A percentile compares a stretch with the other conserved stretches of the same genome.
Evolutionary conservation across 2,888 invertebrate genomes (phyloP).

Genomic region (Ectemnius cavifrons): DNA sequence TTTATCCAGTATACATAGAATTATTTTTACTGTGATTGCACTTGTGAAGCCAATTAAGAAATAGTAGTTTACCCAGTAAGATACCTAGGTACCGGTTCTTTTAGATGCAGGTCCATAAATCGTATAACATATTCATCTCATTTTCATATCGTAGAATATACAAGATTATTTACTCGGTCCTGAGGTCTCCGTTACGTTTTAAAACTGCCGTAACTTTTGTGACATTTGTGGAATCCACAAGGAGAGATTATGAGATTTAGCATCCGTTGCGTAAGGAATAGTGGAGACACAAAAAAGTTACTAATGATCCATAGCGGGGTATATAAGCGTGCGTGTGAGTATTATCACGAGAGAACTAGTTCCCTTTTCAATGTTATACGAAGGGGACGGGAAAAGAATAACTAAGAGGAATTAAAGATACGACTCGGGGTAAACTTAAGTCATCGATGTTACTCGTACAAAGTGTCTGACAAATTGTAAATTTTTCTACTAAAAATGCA

Average conservation of each 20-base stretch:
- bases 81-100: not conserved
- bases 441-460: slow-evolving; percentile 76
- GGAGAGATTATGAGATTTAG: slow-evolving; percentile 26
- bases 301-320: slow-evolving; percentile 51
- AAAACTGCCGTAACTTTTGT: not conserved
- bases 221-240: not conserved
- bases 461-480: slow-evolving; percentile 71
- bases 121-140: not conserved
- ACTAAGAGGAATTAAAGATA: slow-evolving; percentile 36
- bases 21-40: slow-evolving; percentile 60
- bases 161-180: not conserved
- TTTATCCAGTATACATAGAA: slow-evolving; percentile 44
- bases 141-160: not conserved
- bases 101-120: not conserved
- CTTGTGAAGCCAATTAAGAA: slow-evolving; percentile 13
- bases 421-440: slow-evolving; percentile 67
- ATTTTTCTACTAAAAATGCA: slow-evolving; percentile 71
- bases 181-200: not conserved
- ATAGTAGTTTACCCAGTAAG: slow-evolving; percentile 15
- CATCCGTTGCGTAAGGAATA: slow-evolving; percentile 28
- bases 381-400: slow-evolving; percentile 45
- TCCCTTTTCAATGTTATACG: slow-evolving; percentile 13
- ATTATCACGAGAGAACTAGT: slow-evolving; percentile 12
- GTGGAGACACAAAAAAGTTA: slow-evolving; percentile 57
- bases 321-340: slow-evolving; percentile 46